A percentile compares a stretch with the other conserved stretches of the same genome.
Evolutionary conservation across 2,797 vertebrate genomes (phyloP).

Genomic region (Mus caroli): DNA sequence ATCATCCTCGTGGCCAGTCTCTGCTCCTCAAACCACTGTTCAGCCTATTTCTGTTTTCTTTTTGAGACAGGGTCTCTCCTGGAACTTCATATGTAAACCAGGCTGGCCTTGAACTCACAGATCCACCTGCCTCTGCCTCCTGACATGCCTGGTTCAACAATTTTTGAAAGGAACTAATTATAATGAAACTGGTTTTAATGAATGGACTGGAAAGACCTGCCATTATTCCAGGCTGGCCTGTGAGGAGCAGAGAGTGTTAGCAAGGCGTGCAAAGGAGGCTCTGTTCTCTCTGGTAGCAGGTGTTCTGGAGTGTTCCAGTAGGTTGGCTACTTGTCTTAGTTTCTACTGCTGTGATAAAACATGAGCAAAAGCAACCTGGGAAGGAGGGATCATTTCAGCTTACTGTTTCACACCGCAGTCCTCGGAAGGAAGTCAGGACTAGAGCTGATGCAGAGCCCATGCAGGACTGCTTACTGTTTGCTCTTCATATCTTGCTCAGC

Average conservation of each 20-base stretch:
- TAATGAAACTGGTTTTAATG: not conserved
- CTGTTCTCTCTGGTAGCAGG: not conserved
- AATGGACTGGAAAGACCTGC: not conserved
- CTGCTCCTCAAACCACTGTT: constrained; percentile 46
- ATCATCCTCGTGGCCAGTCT: constrained; percentile 72
- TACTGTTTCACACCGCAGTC: not conserved
- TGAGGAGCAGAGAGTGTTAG: not conserved
- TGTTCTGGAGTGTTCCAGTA: not conserved
- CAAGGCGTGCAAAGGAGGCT: not conserved
- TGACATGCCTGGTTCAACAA: not conserved
- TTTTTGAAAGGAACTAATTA: not conserved
- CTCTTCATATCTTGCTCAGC: not conserved
- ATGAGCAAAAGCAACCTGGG: not conserved
- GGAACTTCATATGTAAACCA: not conserved
- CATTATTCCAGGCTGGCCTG: not conserved
- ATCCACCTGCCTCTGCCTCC: not conserved
- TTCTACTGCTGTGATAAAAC: not conserved
- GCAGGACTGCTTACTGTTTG: not conserved
- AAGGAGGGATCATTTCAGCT: not conserved
- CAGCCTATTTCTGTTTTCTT: not conserved
- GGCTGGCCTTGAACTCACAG: not conserved
- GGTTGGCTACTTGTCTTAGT: not conserved
- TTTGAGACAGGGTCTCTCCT: not conserved
- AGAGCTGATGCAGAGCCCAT: not conserved
- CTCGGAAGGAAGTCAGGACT: not conserved